These are phyloP conservation scores for Chloroceryle aenea DNA, from an alignment of 2,113 vertebrate species.

Conservation along the genomic window DNA sequence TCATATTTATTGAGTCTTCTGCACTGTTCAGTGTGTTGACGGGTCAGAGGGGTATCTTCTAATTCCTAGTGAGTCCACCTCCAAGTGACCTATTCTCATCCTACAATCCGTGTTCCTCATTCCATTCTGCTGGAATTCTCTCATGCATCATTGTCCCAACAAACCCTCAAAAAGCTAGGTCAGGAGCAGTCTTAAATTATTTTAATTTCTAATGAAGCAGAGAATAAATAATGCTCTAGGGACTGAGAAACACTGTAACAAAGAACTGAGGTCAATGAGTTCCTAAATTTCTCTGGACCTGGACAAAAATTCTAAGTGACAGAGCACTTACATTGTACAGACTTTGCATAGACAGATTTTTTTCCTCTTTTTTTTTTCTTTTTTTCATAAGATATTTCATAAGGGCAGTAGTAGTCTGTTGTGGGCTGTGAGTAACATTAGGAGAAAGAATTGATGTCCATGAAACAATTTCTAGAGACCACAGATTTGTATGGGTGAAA, in stretches of 20 bases:
- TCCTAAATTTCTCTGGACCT: conserved; percentile 2
- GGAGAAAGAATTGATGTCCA: background rate
- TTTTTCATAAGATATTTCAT: background rate
- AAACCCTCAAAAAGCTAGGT: conserved; percentile 25
- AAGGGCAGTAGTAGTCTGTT: background rate
- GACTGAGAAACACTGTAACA: background rate
- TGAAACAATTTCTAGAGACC: background rate
- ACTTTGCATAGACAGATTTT: background rate
- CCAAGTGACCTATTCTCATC: background rate
- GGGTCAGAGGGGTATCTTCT: background rate
- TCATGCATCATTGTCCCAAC: background rate
- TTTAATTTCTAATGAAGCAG: conserved; percentile 40
- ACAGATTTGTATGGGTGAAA: background rate
- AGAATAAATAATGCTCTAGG: conserved; percentile 28
- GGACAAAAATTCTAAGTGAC: background rate
- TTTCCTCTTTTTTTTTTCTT: background rate
- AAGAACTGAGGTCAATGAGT: conserved; percentile 34
- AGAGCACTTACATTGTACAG: background rate
- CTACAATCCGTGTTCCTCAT: background rate
- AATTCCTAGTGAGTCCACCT: background rate
- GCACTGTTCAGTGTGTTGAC: background rate
- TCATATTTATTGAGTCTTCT: background rate
- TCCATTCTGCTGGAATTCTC: conserved; percentile 21
- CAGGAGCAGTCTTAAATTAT: conserved; percentile 24
- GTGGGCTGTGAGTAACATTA: background rate